Conservation (phyloP, 2,797 vertebrate genomes). For the Smutsia gigantea region DNA sequence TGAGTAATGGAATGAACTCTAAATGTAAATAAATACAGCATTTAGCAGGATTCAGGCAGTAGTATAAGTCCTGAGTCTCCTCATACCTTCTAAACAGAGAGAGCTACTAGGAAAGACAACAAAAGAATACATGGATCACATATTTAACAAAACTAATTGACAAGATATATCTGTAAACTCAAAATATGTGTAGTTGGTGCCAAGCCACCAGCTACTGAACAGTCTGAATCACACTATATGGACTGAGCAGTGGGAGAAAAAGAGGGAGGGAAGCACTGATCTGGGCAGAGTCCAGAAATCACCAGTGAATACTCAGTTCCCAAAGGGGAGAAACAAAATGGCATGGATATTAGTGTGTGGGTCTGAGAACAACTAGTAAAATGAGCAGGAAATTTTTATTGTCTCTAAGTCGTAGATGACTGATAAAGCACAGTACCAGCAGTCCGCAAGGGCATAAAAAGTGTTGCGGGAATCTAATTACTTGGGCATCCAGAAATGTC, state of each 20-base stretch:
- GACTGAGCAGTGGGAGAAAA: background rate
- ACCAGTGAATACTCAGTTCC: background rate
- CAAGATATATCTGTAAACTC: background rate
- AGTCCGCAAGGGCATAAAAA: background rate
- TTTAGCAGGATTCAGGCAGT: background rate
- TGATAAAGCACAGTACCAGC: background rate
- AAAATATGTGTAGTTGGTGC: background rate
- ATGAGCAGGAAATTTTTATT: background rate
- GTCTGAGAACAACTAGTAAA: background rate
- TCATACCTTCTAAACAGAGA: background rate
- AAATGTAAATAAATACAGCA: background rate
- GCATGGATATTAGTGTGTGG: background rate
- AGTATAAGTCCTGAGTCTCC: background rate
- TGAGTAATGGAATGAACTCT: background rate
- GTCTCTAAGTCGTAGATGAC: background rate
- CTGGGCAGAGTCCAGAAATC: background rate
- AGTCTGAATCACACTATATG: background rate
- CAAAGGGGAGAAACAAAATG: background rate
- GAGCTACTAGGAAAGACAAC: background rate
- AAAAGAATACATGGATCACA: background rate
- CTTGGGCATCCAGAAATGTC: background rate
- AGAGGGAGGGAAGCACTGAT: background rate
- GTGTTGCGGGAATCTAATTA: background rate
- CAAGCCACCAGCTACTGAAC: background rate
- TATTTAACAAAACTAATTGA: background rate